These are phyloP conservation scores for Temnopleurus reevesii DNA, from an alignment of 53 echinoderm and acorn worm genomes.

Conservation along the genomic window DNA sequence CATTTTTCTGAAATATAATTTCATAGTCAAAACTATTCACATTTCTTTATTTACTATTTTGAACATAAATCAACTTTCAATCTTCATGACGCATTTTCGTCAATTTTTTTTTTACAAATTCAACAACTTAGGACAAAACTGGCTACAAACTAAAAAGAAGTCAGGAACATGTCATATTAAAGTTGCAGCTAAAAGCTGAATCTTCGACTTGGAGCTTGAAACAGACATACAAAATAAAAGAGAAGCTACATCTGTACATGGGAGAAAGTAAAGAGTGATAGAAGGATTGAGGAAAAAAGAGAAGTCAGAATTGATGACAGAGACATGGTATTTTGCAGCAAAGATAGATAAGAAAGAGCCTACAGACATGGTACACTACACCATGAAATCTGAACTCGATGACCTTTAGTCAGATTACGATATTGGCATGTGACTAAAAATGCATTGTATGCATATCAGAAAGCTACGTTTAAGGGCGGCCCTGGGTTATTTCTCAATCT, in stretches of 20 bases:
- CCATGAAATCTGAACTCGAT: slow-evolving; percentile 25
- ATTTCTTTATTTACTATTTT: too few relatives aligned
- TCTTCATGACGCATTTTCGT: too few relatives aligned
- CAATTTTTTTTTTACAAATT: too few relatives aligned
- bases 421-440: slow-evolving; percentile 30
- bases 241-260: not conserved
- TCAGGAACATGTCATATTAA: too few relatives aligned
- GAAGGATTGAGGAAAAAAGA: not conserved
- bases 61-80: too few relatives aligned
- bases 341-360: not conserved
- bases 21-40: too few relatives aligned
- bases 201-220: too few relatives aligned
- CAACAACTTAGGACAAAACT: too few relatives aligned
- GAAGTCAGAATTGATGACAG: not conserved
- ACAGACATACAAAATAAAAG: not conserved
- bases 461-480: not conserved
- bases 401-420: slow-evolving; percentile 36
- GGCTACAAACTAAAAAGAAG: too few relatives aligned
- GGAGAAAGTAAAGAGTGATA: not conserved
- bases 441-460: slow-evolving; percentile 58
- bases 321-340: slow-evolving; percentile 22
- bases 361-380: not conserved
- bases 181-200: too few relatives aligned
- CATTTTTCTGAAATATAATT: too few relatives aligned
- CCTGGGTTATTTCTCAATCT: not conserved